These are phyloP conservation scores for Ageneiosus marmoratus DNA, from an alignment of 2,113 vertebrate genomes.

Conservation along the genomic window DNA sequence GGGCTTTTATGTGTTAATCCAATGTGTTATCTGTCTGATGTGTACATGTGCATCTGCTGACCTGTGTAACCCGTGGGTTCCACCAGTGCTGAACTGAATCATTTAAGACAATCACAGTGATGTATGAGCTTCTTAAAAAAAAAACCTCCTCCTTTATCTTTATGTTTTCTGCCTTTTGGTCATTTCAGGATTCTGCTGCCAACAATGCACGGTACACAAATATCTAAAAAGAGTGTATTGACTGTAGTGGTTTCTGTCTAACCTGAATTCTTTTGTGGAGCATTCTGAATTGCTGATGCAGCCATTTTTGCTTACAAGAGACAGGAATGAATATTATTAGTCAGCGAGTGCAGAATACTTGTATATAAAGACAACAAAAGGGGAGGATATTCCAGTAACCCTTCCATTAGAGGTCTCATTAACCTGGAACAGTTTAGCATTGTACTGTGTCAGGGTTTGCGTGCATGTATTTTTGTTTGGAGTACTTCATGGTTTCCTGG, in stretches of 20 bases:
- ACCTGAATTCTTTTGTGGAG: neutral
- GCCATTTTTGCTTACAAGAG: slow-evolving; percentile 14
- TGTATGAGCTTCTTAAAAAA: neutral
- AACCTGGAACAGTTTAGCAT: slow-evolving; percentile 42
- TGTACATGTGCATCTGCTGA: slow-evolving; percentile 28
- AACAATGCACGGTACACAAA: slow-evolving; percentile 1
- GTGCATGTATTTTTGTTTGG: neutral
- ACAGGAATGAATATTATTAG: slow-evolving; percentile 10
- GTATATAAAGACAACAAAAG: slow-evolving; percentile 36
- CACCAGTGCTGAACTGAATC: slow-evolving; percentile 10
- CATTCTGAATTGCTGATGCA: slow-evolving; percentile 6
- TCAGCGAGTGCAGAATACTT: slow-evolving; percentile 17
- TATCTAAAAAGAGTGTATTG: neutral
- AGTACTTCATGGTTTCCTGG: neutral
- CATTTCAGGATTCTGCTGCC: slow-evolving; percentile 11
- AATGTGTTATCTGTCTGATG: slow-evolving; percentile 30
- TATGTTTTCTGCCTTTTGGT: slow-evolving; percentile 6
- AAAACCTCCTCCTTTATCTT: slow-evolving; percentile 14
- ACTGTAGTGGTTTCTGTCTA: slow-evolving; percentile 21
- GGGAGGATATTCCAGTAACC: slow-evolving; percentile 45
- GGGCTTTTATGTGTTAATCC: slow-evolving; percentile 31
- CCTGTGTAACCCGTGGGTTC: slow-evolving; percentile 19
- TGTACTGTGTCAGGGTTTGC: slow-evolving; percentile 33
- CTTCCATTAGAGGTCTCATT: slow-evolving; percentile 56
- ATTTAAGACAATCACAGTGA: neutral